phyloP scores from a whole-genome alignment of 2,797 vertebrate species.

The Pseudocheirus occidentalis region DNA sequence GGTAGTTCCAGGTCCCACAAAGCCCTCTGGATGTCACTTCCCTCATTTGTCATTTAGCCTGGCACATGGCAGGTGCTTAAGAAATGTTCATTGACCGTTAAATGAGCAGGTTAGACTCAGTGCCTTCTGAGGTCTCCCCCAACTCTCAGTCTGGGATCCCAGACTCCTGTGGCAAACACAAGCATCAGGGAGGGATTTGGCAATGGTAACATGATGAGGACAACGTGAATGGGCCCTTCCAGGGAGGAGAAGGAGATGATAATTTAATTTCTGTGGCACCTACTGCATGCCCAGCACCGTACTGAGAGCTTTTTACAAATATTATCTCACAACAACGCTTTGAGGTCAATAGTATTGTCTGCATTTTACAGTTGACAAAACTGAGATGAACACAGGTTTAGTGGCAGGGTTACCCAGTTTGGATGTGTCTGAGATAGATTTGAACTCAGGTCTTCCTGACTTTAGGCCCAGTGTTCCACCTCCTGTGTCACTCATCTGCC shows the following conservation, averaged over 20 bases:
- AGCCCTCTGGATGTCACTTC: background rate
- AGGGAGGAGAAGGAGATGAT: background rate
- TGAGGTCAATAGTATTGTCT: background rate
- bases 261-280: background rate
- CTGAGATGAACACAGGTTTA: background rate
- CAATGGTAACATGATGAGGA: background rate
- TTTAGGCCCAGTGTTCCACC: background rate
- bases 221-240: background rate
- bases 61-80: background rate
- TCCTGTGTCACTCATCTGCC: background rate
- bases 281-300: background rate
- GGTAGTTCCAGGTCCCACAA: background rate
- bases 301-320: background rate
- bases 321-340: background rate
- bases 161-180: background rate
- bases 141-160: background rate
- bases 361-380: background rate
- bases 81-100: background rate
- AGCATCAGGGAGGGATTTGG: background rate
- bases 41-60: background rate
- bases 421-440: background rate
- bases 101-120: background rate
- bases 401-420: background rate
- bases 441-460: background rate
- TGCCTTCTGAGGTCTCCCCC: background rate